These are phyloP conservation scores for Dasysyrphus tricinctus DNA, from an alignment of 2,888 invertebrate species.

Conservation along the genomic window DNA sequence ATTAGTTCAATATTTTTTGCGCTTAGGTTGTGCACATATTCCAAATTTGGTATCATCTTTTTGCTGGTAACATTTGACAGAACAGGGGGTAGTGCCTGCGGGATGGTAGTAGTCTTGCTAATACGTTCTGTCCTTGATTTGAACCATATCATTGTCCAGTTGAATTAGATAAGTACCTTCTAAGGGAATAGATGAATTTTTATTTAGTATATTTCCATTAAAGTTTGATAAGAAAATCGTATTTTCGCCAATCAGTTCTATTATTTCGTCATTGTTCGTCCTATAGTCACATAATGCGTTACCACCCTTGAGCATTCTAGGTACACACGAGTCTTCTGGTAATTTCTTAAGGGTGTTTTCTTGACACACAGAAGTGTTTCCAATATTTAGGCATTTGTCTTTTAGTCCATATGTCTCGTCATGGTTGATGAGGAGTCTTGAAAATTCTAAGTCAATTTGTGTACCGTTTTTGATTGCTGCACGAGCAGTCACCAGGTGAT, in stretches of 20 bases:
- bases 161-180: too few relatives aligned
- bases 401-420: too few relatives aligned
- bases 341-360: conserved; percentile 3
- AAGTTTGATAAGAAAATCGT: too few relatives aligned
- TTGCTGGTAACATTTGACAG: not conserved
- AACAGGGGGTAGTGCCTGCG: not conserved
- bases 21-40: conserved; percentile 1
- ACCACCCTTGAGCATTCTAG: conserved; percentile 34
- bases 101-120: not conserved
- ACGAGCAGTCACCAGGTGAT: too few relatives aligned
- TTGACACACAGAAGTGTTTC: conserved; percentile 3
- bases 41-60: not conserved
- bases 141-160: too few relatives aligned
- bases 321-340: conserved; percentile 27
- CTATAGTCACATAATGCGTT: conserved; percentile 30
- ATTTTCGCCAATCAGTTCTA: too few relatives aligned
- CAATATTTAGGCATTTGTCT: too few relatives aligned
- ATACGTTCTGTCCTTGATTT: conserved; percentile 8
- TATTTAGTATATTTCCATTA: too few relatives aligned
- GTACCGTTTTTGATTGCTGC: too few relatives aligned
- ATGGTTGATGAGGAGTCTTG: too few relatives aligned
- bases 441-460: too few relatives aligned
- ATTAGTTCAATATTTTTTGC: not conserved
- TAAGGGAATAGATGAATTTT: conserved; percentile 46
- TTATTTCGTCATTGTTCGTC: too few relatives aligned